These are phyloP conservation scores for Catalaphyllia jardinei DNA, from an alignment of 64 coral and sea anemone species.

Conservation along the genomic window DNA sequence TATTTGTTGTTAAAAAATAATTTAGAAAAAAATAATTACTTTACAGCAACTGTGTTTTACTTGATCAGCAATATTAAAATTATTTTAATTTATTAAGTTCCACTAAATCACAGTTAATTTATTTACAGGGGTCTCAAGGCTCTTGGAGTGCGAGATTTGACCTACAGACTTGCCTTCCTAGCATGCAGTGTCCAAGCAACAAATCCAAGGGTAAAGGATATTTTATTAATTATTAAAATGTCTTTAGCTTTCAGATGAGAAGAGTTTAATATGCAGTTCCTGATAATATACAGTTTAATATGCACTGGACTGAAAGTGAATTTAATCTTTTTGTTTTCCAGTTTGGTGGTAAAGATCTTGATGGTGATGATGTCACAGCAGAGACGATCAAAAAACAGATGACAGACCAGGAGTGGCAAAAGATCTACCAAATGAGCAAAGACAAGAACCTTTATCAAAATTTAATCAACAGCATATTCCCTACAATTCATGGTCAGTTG, in stretches of 20 bases:
- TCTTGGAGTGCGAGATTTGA: constrained; percentile 96
- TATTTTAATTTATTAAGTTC: not conserved
- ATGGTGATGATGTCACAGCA: constrained; percentile 95
- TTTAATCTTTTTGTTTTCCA: constrained; percentile 8
- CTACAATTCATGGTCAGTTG: constrained; percentile 95
- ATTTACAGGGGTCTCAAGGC: constrained; percentile 92
- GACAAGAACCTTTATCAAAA: constrained; percentile 98
- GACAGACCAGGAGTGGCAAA: constrained; percentile 99
- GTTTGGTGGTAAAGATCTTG: constrained; percentile 99
- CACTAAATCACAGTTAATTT: not conserved
- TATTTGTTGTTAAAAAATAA: too few relatives aligned
- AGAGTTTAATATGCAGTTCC: too few relatives aligned
- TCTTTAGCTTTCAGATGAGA: not conserved
- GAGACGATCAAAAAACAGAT: constrained; percentile 98
- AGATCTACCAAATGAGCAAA: constrained; percentile 97
- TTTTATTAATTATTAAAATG: not conserved
- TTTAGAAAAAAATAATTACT: too few relatives aligned
- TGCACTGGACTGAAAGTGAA: too few relatives aligned
- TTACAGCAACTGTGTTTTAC: not conserved
- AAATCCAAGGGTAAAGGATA: constrained; percentile 83
- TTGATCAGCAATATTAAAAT: not conserved
- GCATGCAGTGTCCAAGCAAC: constrained; percentile 97
- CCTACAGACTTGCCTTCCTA: constrained; percentile 93
- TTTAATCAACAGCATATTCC: constrained; percentile 96
- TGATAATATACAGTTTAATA: too few relatives aligned